Percentiles rank a stretch among this genome's conserved stretches.
phyloP scores from a whole-genome alignment of 1,140 invertebrate species.

The Leucophenga varia region DNA sequence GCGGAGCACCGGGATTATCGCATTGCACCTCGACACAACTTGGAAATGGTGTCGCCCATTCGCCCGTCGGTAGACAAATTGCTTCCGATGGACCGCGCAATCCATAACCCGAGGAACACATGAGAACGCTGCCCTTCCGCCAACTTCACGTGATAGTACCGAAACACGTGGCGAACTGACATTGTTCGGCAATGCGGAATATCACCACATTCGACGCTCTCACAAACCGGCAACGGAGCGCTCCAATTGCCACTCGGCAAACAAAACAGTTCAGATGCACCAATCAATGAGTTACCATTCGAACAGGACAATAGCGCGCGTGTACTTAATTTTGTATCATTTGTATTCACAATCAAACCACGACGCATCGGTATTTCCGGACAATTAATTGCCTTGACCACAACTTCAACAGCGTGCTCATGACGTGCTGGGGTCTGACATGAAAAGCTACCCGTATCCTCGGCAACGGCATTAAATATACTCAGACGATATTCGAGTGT shows the following conservation, averaged over 20 bases:
- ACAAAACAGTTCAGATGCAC: slow-evolving; percentile 70
- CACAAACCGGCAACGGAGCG: slow-evolving; percentile 74
- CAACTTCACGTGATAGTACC: slow-evolving; percentile 72
- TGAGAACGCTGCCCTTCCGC: slow-evolving; percentile 74
- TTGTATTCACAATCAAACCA: slow-evolving; percentile 69
- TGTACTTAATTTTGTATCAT: slow-evolving; percentile 73
- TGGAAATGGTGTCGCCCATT: slow-evolving; percentile 77
- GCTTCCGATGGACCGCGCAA: slow-evolving; percentile 73
- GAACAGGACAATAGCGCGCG: slow-evolving; percentile 73
- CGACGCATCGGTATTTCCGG: slow-evolving; percentile 67
- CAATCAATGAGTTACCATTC: slow-evolving; percentile 80
- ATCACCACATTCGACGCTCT: slow-evolving; percentile 79
- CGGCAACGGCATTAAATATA: slow-evolving; percentile 73
- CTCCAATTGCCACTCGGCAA: slow-evolving; percentile 83
- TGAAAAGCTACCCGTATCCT: slow-evolving; percentile 79
- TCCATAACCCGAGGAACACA: slow-evolving; percentile 80
- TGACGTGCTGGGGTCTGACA: slow-evolving; percentile 80
- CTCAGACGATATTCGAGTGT: slow-evolving; percentile 79
- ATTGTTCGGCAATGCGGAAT: slow-evolving; percentile 59
- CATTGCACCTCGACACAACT: slow-evolving; percentile 79
- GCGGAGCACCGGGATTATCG: slow-evolving; percentile 67
- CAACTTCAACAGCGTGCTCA: slow-evolving; percentile 75
- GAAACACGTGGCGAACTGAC: slow-evolving; percentile 66
- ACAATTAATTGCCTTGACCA: slow-evolving; percentile 79
- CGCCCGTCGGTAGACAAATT: slow-evolving; percentile 73